Base-by-base conservation (phyloP, 2,888 invertebrate species). In the Dicycla oo region DNA sequence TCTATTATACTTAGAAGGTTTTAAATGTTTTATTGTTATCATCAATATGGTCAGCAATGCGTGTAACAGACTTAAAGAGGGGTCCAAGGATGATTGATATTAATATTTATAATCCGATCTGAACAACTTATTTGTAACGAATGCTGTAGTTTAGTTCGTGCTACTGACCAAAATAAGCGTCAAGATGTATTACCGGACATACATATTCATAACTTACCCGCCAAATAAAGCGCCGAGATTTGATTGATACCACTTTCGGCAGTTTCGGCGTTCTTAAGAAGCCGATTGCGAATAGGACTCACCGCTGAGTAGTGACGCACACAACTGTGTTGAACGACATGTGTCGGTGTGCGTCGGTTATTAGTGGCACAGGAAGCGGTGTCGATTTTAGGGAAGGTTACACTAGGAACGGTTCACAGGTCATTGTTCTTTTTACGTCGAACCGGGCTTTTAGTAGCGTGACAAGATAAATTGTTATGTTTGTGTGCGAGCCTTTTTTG, bases 321-420 rank as follows among this genome's bases (percentile, higher is more conserved):
- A 82, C 82, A 77, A 57, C 69, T 67, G 69, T 74, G 62, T 75
- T 63, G 69, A 66, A 61, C 68, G 76, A 40, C 62, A 75, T 75
- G 73, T 78, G 88, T 87, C 90, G 89, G 91, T 91, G 93, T 91
- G 92, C 85, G 86, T 88, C 84, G 85, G 90, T 91, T 89, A 91
- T 92, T 92, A 93, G 90, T 90, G 90, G 90, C 89, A 89, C 94
- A 95, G 95, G 95, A 95, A 94, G 91, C 92, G 91, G 91, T 92
- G 94, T 94, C 94, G 93, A 94, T 94, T 95, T 94, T 94, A 91
- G 94, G 94, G 94, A 95, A 94, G 93, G 93, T 91, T 94, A 92
- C 90, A 88, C 91, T 90, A 91, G 89, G 88, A 94, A 93, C 89
- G 91, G 91, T 93, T 93, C 91, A 91, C 93, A 91, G 95, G 95